phyloP scores from a whole-genome alignment of 2,113 vertebrate genomes.

The Pica pica region DNA sequence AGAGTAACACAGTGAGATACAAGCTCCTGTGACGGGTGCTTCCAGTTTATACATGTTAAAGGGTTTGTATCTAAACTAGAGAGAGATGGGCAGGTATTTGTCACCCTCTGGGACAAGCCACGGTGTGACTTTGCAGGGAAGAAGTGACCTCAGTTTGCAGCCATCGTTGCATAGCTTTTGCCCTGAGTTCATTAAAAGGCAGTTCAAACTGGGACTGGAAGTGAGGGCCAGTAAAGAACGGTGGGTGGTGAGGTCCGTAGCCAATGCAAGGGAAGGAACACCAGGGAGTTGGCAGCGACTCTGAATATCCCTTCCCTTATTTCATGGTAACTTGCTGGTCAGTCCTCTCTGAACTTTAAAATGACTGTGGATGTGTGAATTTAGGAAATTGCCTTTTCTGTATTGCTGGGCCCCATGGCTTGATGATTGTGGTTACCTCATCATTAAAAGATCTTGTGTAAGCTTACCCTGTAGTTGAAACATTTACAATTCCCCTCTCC shows the following conservation, averaged over 20 bases:
- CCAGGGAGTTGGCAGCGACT: rapidly evolving
- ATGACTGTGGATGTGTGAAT: not conserved
- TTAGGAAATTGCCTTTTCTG: not conserved
- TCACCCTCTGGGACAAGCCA: not conserved
- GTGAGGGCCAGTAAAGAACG: not conserved
- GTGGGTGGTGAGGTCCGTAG: not conserved
- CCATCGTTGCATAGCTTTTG: rapidly evolving
- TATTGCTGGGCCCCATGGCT: not conserved
- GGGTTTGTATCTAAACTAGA: not conserved
- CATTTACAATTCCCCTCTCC: not conserved
- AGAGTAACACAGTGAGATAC: not conserved
- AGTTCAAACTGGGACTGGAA: not conserved
- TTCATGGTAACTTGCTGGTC: not conserved
- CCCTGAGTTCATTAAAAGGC: not conserved
- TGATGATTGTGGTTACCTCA: not conserved
- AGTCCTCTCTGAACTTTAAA: not conserved
- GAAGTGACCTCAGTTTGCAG: not conserved
- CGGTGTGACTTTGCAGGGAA: not conserved
- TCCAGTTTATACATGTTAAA: not conserved
- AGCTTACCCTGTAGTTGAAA: not conserved
- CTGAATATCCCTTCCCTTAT: not conserved
- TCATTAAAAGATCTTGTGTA: not conserved
- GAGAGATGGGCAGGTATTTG: not conserved
- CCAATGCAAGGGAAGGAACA: not conserved
- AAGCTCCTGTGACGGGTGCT: not conserved